Evolutionary conservation across 2,113 vertebrate species (phyloP).

Genomic region (Leptobrachium leishanense): DNA sequence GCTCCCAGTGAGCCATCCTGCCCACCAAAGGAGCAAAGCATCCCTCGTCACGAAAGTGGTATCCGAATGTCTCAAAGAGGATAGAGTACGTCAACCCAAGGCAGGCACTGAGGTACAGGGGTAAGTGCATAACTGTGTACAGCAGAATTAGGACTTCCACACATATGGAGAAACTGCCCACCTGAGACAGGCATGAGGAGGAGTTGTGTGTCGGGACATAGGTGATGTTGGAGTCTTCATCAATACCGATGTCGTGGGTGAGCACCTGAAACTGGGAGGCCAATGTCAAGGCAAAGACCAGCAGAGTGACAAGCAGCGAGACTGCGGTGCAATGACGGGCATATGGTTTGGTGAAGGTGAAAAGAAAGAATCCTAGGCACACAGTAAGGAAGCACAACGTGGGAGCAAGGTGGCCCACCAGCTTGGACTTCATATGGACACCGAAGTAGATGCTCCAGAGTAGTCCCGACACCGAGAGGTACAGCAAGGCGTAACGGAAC

Average conservation of each 20-base stretch:
- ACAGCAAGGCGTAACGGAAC: conserved; percentile 92
- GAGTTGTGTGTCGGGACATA: conserved; percentile 4
- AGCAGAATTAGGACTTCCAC: conserved; percentile 90
- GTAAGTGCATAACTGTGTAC: conserved; percentile 94
- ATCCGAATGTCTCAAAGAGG: conserved; percentile 88
- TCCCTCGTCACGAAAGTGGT: conserved; percentile 72
- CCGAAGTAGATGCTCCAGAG: conserved; percentile 90
- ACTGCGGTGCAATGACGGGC: conserved; percentile 81
- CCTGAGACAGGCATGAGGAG: conserved; percentile 82
- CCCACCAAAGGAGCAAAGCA: conserved; percentile 58
- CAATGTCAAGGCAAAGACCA: conserved; percentile 85
- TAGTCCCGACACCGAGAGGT: conserved; percentile 80
- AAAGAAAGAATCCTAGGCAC: conserved; percentile 80
- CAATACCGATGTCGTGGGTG: conserved; percentile 64
- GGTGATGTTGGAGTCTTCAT: conserved; percentile 63
- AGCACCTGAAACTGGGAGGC: conserved; percentile 81
- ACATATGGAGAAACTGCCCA: conserved; percentile 94
- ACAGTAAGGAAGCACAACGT: conserved; percentile 80
- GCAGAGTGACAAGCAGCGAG: conserved; percentile 79
- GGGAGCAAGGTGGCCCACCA: conserved; percentile 75
- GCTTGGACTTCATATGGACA: conserved; percentile 73
- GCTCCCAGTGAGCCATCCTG: conserved; percentile 75
- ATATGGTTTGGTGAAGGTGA: conserved; percentile 89
- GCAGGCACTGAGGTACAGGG: conserved; percentile 87
- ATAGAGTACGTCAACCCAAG: conserved; percentile 88